Evolutionary conservation across 1,140 invertebrate species (phyloP), one percentile per base, ranked within the genome.

Genomic region (Belonocnema kinseyi): DNA sequence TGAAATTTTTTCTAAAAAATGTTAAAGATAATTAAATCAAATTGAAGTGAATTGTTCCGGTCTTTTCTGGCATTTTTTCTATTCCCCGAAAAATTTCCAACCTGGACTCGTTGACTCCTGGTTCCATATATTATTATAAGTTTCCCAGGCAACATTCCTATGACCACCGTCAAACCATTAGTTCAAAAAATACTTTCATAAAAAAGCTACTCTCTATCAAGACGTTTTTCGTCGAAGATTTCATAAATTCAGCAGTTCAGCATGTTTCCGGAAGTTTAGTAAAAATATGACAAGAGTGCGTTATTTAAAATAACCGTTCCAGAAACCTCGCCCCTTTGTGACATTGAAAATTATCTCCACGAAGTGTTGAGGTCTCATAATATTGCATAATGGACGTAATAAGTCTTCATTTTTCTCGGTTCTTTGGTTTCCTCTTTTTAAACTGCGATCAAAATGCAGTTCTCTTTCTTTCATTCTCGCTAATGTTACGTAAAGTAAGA

Each of bases 401-500:
- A n/a, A 66, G n/a, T 66, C 61, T 66, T 16, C 21, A n/a, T 66
- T 66, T 66, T 66, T 66, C 61, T 16, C 61, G 14, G 40, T 40
- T 66, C 13, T 40, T 4, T 16, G 33, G 58, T 26, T 33, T 66
- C 11, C 40, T 8, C 21, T 40, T 16, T n/a, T 66, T 66, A n/a
- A 16, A 13, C 21, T 16, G 61, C 4, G 58, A 61, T 61, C 17
- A 19, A 54, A 54, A 54, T 54, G 17, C 7, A 19, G n/a, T 54
- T 54, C 16, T 54, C 13, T 11, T 66, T 66, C 4, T 14, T 13
- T 11, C 33, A 66, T 40, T 66, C 26, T 61, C 16, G 16, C 14
- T 16, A 33, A 61, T 71, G 52, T 85, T 87, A 80, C 70, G 54
- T 82, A 86, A 85, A 74, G 82, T 80, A 85, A 81, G 53, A 87